A percentile compares a stretch with the other conserved stretches of the same genome.
Evolutionary conservation across 35 echinoderm and acorn worm species (phyloP).

Genomic region (Acanthaster planci): DNA sequence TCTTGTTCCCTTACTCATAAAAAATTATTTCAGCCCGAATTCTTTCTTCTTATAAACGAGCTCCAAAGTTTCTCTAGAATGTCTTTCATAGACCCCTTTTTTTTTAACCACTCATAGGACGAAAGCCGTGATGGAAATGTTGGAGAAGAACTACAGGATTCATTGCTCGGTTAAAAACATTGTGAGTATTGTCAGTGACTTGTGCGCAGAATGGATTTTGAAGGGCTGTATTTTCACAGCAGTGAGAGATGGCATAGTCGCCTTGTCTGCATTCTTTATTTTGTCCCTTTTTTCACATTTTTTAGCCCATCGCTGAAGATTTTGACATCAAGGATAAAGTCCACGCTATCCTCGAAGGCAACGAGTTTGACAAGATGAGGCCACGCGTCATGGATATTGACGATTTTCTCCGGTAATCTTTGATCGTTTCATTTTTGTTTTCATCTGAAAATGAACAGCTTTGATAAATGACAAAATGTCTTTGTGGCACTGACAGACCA

Average conservation of each 20-base stretch:
- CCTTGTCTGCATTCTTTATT: too few relatives aligned
- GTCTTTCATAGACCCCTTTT: too few relatives aligned
- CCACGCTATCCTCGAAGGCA: constrained; percentile 54
- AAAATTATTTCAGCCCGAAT: too few relatives aligned
- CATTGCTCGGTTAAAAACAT: constrained; percentile 97
- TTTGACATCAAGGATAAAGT: constrained; percentile 82
- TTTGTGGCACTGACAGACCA: too few relatives aligned
- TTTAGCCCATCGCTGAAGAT: constrained; percentile 46
- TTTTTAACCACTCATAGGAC: constrained; percentile 48
- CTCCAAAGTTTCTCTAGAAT: too few relatives aligned
- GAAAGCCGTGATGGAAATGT: constrained; percentile 84
- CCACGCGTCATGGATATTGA: constrained; percentile 97
- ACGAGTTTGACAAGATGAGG: constrained; percentile 75
- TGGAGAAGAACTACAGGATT: constrained; percentile 99
- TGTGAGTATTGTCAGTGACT: constrained; percentile 44
- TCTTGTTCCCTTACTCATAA: too few relatives aligned
- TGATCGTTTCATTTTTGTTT: background rate
- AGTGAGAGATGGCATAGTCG: too few relatives aligned
- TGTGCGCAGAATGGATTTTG: too few relatives aligned
- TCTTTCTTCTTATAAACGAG: too few relatives aligned
- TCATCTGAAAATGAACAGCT: background rate
- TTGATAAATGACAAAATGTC: too few relatives aligned
- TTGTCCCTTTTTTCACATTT: constrained; percentile 20
- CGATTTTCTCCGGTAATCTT: constrained; percentile 79
- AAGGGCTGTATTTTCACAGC: too few relatives aligned